Evolutionary conservation across 2,113 vertebrate species (phyloP), one percentile per base, ranked within the genome.

Genomic region (Ochotona princeps): DNA sequence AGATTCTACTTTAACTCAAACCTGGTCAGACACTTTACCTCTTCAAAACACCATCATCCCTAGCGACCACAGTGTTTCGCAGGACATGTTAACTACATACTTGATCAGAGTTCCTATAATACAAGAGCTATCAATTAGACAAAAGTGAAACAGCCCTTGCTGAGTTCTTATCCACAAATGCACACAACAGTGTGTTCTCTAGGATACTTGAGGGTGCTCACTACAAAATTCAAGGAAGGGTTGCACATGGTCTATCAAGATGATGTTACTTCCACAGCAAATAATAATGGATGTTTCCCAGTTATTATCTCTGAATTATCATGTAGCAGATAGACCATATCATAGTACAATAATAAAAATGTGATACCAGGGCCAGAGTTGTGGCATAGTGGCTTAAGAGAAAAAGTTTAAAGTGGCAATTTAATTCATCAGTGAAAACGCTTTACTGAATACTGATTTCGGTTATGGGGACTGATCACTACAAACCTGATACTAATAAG

Each of bases 341-440:
- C 38, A 73, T n/a, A 74, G 72, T n/a, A 89, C 20, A 89, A 76
- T n/a, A 81, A 83, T 83, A 87, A 76, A 70, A 61, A 87, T 44
- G 76, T 25, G 9, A 83, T 66, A 4, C 49, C 32, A 18, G 54
- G 54, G 54, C 54, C 17, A 20, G 54, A 17, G 54, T 18, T 11
- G 10, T 57, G 13, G 17, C 54, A 20, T 13, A 57, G 54, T 18
- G 18, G 12, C 5, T 57, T 57, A 57, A 44, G 38, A 44, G 6
- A 44, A 44, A 44, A 44, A 44, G 38, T 38, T 73, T 8, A 30
- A 54, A 66, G 35, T 17, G 26, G 25, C 25, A 63, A 81, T 91
- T 63, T 35, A 30, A 44, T 12, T 79, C 79, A 61, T 44, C 65
- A 32, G 38, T 23, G 35, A 67, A 70, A 70, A 11, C 51, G 32